Evolutionary conservation across 2,113 vertebrate genomes (phyloP).

Genomic region (Microcebus ravelobensis): DNA sequence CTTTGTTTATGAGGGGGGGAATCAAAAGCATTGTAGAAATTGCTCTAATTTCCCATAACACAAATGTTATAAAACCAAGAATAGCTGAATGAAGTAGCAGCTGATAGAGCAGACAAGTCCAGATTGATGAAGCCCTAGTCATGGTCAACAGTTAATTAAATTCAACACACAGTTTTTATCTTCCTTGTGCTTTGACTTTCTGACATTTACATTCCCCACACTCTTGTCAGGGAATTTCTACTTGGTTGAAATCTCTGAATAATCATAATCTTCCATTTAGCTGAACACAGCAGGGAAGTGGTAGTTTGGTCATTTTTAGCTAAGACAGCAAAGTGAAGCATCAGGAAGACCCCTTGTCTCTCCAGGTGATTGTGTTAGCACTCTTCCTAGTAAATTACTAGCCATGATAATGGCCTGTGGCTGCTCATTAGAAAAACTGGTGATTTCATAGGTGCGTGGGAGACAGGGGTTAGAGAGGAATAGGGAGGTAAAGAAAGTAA

Average conservation of each 20-base stretch:
- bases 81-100: slow-evolving; percentile 1
- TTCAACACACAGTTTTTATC: background rate
- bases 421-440: background rate
- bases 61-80: slow-evolving; percentile 74
- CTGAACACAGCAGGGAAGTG: background rate
- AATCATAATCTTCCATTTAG: background rate
- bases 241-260: background rate
- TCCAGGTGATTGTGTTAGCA: background rate
- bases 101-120: background rate
- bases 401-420: background rate
- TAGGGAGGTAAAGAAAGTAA: fast-evolving
- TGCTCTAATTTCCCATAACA: slow-evolving; percentile 72
- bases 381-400: background rate
- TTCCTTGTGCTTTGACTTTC: background rate
- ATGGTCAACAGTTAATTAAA: slow-evolving; percentile 14
- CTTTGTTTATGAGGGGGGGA: slow-evolving; percentile 39
- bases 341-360: background rate
- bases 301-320: background rate
- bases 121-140: background rate
- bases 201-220: background rate
- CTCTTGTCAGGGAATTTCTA: background rate
- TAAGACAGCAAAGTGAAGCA: background rate
- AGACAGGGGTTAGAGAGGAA: background rate
- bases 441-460: too few relatives aligned
- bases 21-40: slow-evolving; percentile 58